phyloP scores from a whole-genome alignment of 2,797 vertebrate genomes.

The Octomys mimax region DNA sequence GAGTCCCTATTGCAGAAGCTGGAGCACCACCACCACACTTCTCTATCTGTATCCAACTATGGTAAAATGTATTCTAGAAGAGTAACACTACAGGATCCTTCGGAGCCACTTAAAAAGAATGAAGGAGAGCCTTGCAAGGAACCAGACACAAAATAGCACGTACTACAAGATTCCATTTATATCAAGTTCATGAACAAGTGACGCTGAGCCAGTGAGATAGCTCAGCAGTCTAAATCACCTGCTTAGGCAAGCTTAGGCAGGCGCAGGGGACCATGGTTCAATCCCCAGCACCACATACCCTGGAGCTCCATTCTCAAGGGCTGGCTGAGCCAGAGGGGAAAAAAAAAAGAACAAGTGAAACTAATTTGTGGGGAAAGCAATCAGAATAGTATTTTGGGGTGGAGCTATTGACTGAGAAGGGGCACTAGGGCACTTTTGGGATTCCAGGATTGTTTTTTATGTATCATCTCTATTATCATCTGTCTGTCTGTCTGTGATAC shows the following conservation, averaged over 20 bases:
- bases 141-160: conserved; percentile 13
- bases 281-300: too few species aligned
- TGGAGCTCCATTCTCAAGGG: too few species aligned
- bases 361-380: not conserved
- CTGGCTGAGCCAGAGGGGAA: too few species aligned
- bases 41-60: not conserved
- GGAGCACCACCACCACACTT: not conserved
- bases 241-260: too few species aligned
- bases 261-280: too few species aligned
- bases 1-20: not conserved
- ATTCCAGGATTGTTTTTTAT: not conserved
- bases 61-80: not conserved
- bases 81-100: not conserved
- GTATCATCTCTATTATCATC: not conserved
- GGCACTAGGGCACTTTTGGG: conserved; percentile 6
- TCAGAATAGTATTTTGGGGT: not conserved
- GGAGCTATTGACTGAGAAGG: not conserved
- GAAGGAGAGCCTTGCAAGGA: not conserved
- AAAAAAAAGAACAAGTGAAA: not conserved
- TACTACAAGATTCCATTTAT: not conserved
- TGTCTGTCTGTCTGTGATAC: not conserved
- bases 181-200: not conserved
- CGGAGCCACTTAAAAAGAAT: not conserved
- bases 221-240: too few species aligned
- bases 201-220: not conserved